These are phyloP conservation scores for Anseranas semipalmata DNA, from an alignment of 2,113 vertebrate genomes.

Conservation along the genomic window DNA sequence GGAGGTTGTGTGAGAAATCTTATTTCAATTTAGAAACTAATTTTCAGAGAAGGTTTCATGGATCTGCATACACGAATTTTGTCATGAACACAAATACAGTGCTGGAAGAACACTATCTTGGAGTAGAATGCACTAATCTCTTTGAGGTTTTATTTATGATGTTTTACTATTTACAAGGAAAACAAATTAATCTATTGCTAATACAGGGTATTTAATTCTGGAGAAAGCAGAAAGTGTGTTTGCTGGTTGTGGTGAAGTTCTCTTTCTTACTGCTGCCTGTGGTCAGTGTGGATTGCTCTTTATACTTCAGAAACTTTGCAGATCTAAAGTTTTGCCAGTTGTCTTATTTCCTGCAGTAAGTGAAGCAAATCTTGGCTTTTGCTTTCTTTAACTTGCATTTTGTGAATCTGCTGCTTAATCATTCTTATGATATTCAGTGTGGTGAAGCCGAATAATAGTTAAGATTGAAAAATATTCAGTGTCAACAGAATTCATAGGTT, in stretches of 20 bases:
- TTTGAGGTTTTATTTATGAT: not conserved
- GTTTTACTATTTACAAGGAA: not conserved
- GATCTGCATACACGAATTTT: not conserved
- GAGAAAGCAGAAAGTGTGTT: not conserved
- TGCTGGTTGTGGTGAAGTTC: not conserved
- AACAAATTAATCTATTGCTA: not conserved
- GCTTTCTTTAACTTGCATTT: not conserved
- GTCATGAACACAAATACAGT: not conserved
- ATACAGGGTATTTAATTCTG: not conserved
- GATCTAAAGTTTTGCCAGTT: not conserved
- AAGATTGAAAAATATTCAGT: not conserved
- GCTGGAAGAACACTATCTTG: not conserved
- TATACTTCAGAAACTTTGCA: not conserved
- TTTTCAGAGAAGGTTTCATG: not conserved
- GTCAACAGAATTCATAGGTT: not conserved
- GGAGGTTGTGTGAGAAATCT: not conserved
- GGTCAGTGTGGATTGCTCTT: not conserved
- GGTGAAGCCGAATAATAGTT: not conserved
- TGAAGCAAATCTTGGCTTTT: not conserved
- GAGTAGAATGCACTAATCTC: not conserved
- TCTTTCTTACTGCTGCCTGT: not conserved
- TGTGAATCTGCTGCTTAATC: not conserved
- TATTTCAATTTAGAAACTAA: not conserved
- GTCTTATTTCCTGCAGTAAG: not conserved
- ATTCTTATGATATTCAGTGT: not conserved